These are phyloP conservation scores for Notamacropus eugenii DNA, from an alignment of 2,797 vertebrate species.

Conservation along the genomic window DNA sequence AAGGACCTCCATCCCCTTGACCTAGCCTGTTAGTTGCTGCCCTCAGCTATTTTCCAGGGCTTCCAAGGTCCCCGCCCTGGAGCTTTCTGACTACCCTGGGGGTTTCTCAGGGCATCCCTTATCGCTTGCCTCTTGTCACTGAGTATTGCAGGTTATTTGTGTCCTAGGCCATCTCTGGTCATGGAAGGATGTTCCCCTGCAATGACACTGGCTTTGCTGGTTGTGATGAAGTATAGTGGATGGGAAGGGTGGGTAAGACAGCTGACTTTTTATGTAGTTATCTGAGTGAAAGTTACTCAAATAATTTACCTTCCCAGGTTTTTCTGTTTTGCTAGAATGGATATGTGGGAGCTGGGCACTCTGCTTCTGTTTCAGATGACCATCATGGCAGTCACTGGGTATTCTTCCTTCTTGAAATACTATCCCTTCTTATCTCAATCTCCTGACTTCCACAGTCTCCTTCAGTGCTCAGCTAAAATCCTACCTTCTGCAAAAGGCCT, in stretches of 20 bases:
- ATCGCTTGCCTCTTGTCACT: neutral
- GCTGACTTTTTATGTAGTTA: neutral
- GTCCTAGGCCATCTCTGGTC: neutral
- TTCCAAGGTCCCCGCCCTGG: too few relatives aligned
- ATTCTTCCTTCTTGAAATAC: neutral
- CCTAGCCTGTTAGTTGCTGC: too few relatives aligned
- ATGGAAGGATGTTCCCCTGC: neutral
- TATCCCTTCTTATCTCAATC: neutral
- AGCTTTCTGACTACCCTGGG: too few relatives aligned
- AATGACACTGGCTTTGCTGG: neutral
- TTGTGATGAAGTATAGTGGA: neutral
- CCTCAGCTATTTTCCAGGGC: too few relatives aligned
- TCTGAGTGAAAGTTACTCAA: neutral
- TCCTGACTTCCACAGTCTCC: neutral
- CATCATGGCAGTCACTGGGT: neutral
- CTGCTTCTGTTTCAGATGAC: neutral
- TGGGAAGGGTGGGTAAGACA: neutral
- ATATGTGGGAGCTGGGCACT: neutral
- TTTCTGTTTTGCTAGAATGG: neutral
- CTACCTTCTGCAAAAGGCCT: neutral
- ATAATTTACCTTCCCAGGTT: neutral
- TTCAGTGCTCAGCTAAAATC: neutral
- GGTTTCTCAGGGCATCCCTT: neutral
- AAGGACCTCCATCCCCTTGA: too few relatives aligned
- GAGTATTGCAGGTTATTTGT: neutral